Conservation (phyloP, 1,140 invertebrate genomes). For the Conus betulinus region DNA sequence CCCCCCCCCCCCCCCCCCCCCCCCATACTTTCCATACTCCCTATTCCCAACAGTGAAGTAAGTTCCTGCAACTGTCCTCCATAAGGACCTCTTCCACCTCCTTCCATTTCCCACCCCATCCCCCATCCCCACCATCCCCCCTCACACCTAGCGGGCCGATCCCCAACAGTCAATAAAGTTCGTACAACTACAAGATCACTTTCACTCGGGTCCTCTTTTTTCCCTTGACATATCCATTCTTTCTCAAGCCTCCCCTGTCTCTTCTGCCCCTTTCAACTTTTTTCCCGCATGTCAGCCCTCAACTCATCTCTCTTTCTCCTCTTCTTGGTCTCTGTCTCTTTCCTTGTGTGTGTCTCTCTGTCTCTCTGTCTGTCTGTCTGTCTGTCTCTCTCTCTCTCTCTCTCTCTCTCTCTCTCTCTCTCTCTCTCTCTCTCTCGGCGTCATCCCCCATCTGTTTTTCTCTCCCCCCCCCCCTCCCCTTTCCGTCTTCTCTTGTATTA, state of each 20-base stretch:
- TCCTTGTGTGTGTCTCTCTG: background rate
- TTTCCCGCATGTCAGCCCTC: background rate
- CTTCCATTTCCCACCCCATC: background rate
- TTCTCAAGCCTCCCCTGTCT: background rate
- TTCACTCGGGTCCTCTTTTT: background rate
- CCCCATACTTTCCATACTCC: no score
- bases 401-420: slow-evolving; percentile 11
- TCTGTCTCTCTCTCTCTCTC: slow-evolving; percentile 3
- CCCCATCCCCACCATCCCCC: background rate
- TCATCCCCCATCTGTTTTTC: no score
- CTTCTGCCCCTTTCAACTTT: background rate
- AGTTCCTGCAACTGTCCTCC: background rate
- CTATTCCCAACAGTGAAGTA: no score
- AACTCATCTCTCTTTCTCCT: background rate
- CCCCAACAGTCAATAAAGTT: no score
- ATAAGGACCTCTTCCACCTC: background rate
- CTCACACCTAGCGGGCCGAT: no score
- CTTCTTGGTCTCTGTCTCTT: background rate
- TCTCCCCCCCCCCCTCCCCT: background rate
- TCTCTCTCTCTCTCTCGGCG: background rate
- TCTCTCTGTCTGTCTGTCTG: background rate
- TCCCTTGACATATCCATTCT: background rate
- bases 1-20: no score
- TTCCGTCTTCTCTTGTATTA: no score
- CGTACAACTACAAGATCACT: background rate